Percentiles rank a stretch among this genome's conserved stretches.
These are phyloP conservation scores for Drosophila dunni DNA, from an alignment of 1,140 invertebrate genomes.

Conservation along the genomic window DNA sequence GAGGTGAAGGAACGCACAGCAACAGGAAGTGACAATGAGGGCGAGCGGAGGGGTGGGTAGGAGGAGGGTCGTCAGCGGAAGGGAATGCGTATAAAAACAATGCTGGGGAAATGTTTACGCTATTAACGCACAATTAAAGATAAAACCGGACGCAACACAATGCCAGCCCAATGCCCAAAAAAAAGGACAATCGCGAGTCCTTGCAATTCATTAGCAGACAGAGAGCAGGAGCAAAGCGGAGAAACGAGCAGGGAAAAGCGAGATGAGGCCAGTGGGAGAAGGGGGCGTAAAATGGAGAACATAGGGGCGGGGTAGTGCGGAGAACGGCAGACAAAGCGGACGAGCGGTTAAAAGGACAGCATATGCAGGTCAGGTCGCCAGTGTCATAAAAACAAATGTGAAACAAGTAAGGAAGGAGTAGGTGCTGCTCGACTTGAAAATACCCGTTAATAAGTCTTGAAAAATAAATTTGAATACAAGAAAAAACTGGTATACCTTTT, in stretches of 20 bases:
- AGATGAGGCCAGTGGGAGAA: no score
- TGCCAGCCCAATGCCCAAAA: constrained; percentile 6
- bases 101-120: constrained; percentile 73
- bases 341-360: constrained; percentile 27
- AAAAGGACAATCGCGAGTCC: constrained; percentile 50
- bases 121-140: constrained; percentile 82
- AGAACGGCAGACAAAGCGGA: neutral
- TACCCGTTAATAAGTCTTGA: no score
- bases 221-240: neutral
- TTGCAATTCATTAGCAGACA: constrained; percentile 73
- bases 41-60: neutral
- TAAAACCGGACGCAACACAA: constrained; percentile 66
- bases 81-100: constrained; percentile 21
- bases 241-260: no score
- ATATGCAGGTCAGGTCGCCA: constrained; percentile 59
- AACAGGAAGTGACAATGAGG: constrained; percentile 19
- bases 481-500: no score
- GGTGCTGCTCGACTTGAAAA: no score
- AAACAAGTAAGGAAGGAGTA: constrained; percentile 9
- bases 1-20: constrained; percentile 6
- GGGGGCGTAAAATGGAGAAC: neutral
- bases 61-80: neutral
- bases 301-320: neutral
- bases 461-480: no score
- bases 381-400: constrained; percentile 78